These are phyloP conservation scores for Scolopax mira DNA, from an alignment of 2,113 vertebrate genomes.

Conservation along the genomic window DNA sequence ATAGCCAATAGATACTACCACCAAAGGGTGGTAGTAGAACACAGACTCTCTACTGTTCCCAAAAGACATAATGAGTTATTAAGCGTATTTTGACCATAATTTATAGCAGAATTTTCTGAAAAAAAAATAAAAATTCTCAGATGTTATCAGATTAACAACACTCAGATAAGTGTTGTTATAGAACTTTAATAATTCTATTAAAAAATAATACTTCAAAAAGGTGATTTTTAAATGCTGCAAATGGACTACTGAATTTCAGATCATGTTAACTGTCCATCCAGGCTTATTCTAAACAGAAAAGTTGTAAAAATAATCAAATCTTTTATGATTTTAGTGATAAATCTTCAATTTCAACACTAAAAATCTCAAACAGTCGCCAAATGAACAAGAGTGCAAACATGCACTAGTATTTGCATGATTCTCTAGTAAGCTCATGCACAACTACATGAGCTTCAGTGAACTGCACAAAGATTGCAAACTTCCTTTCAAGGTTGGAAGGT, in stretches of 20 bases:
- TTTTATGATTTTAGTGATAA: neutral
- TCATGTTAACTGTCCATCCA: neutral
- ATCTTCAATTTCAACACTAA: neutral
- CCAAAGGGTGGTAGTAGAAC: neutral
- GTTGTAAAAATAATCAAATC: neutral
- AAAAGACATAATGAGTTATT: neutral
- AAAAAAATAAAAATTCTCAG: neutral
- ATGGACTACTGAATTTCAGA: neutral
- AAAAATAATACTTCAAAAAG: neutral
- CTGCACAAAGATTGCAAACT: neutral
- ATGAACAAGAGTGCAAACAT: neutral
- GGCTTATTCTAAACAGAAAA: neutral
- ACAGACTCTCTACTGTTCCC: neutral
- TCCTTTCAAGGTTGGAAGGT: neutral
- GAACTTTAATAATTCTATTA: neutral
- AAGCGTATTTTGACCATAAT: neutral
- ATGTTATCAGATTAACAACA: too few species aligned
- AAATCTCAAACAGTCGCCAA: neutral
- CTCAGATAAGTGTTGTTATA: neutral
- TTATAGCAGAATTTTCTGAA: neutral
- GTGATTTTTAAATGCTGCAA: neutral
- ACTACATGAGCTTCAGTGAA: neutral
- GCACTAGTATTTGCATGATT: neutral
- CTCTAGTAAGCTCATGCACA: neutral
- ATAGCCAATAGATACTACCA: neutral